Conservation (phyloP, 2,888 invertebrate species). For the Melolontha melolontha region DNA sequence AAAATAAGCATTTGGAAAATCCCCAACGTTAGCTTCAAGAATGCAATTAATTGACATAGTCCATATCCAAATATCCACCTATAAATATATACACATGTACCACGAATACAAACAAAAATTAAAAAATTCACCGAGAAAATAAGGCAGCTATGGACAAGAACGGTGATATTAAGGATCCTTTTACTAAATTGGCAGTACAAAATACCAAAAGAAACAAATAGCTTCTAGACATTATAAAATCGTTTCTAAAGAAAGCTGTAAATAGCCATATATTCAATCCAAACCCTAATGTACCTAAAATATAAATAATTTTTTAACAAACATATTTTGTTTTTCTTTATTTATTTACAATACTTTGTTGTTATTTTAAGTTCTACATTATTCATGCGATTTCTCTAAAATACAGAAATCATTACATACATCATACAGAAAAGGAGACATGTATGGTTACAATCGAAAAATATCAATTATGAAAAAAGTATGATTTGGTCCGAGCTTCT, state of each 20-base stretch:
- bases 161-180: constrained; percentile 68
- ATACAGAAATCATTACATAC: too few relatives aligned
- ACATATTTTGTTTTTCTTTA: not conserved
- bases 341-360: not conserved
- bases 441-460: too few relatives aligned
- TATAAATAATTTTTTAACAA: not conserved
- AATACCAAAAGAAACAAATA: constrained; percentile 70
- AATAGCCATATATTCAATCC: constrained; percentile 71
- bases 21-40: constrained; percentile 70
- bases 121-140: constrained; percentile 65
- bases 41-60: constrained; percentile 70
- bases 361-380: not conserved
- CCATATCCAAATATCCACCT: constrained; percentile 71
- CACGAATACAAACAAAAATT: not conserved
- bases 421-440: too few relatives aligned
- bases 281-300: constrained; percentile 69
- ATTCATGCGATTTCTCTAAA: too few relatives aligned
- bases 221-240: constrained; percentile 68
- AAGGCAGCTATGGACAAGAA: constrained; percentile 69
- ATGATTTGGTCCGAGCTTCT: too few relatives aligned
- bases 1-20: constrained; percentile 69
- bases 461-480: too few relatives aligned
- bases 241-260: constrained; percentile 69
- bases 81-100: constrained; percentile 38
- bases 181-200: constrained; percentile 67